Evolutionary conservation across 2,113 vertebrate genomes (phyloP), one percentile per base, ranked within the genome.

Genomic region (Pithys albifrons): DNA sequence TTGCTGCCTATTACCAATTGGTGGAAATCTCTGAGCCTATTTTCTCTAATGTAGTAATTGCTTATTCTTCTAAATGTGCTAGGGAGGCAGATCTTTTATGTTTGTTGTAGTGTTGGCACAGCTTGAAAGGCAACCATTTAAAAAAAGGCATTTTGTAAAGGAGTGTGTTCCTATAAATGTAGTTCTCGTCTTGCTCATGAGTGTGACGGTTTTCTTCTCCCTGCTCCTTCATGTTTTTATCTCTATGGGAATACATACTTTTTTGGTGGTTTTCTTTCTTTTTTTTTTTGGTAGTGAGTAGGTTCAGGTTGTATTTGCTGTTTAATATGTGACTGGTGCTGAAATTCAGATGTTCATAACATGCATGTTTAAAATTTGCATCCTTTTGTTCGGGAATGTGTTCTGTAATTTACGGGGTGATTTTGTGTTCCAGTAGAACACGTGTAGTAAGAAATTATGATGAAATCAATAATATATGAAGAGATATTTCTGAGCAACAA

Each of bases 1-100:
- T 75, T 93, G 45, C 78, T 96, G 94, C 91, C 93, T 96, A 4
- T 85, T 96, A 93, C 75, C 87, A 95, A 88, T 88, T 92, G 85
- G 89, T 95, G 83, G 86, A 93, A 93, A 91, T 90, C 89, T 95
- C 91, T 91, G 64, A 91, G 81, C 85, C 73, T 79, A 61, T 93
- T 96, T 96, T 92, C 93, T 88, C 86, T 96, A 94, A 95, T 93
- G 91, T 75, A 72, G 62, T 97, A 97, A 96, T 96, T 95, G 83
- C 93, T 96, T 93, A 89, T 93, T 94, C 77, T 97, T 96, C 89
- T 89, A 73, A 95, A 95, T 94, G 35, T 97, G 94, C 95, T 91
- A 91, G 59, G 58, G 65, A 88, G 59, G 88, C 94, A 95, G 74
- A 82, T 95, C 92, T 95, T 95, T 93, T 93, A 86, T 96, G 76